Evolutionary conservation across 2,888 invertebrate species (phyloP).

Genomic region (Tachystola acroxantha): DNA sequence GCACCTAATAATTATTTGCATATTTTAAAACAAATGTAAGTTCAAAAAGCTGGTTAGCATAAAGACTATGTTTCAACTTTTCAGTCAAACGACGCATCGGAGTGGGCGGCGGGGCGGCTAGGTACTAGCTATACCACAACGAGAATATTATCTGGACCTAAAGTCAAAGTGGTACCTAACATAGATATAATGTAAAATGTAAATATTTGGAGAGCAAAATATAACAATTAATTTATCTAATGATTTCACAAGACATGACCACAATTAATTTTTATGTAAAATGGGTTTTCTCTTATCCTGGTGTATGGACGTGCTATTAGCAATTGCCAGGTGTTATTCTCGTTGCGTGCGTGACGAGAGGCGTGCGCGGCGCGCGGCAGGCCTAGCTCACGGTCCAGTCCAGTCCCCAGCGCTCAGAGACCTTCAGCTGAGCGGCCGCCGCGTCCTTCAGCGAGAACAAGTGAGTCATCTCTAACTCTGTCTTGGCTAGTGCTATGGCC

Average conservation of each 20-base stretch:
- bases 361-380: conserved; percentile 1
- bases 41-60: conserved; percentile 3
- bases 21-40: conserved; percentile 15
- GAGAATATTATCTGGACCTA: conserved; percentile 43
- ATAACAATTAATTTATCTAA: conserved; percentile 6
- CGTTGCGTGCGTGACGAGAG: conserved; percentile 32
- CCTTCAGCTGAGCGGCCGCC: conserved; percentile 91
- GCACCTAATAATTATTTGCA: conserved; percentile 21
- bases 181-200: conserved; percentile 6
- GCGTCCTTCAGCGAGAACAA: conserved; percentile 93
- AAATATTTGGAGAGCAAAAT: conserved; percentile 10
- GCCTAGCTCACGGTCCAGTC: conserved; percentile 76
- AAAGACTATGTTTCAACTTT: conserved; percentile 12
- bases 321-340: conserved; percentile 45
- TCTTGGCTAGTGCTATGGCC: conserved; percentile 90
- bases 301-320: conserved; percentile 19
- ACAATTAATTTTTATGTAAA: background rate
- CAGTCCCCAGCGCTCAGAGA: conserved; percentile 86
- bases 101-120: conserved; percentile 47
- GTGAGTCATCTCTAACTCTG: conserved; percentile 93
- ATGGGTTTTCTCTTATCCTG: background rate
- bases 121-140: conserved; percentile 25
- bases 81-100: conserved; percentile 17
- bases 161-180: background rate
- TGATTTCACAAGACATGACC: background rate